These are phyloP conservation scores for Agapornis canus DNA, from an alignment of 2,797 vertebrate genomes.

Conservation along the genomic window DNA sequence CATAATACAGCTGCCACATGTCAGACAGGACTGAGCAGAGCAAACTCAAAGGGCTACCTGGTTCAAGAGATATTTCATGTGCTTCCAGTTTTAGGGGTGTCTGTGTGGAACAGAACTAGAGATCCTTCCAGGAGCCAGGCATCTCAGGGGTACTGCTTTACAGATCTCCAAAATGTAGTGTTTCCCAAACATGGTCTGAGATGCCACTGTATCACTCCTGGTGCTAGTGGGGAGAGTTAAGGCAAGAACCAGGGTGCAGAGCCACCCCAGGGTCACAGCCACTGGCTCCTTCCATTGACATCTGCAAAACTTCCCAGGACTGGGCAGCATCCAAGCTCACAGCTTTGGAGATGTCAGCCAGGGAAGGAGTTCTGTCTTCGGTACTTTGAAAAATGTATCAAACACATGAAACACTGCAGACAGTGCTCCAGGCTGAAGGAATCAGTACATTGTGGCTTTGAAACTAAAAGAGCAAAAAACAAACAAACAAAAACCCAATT, in stretches of 20 bases:
- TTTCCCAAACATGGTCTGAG: background rate
- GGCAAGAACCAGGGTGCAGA: background rate
- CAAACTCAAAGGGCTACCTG: background rate
- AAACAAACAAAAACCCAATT: background rate
- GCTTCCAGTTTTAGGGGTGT: background rate
- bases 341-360: background rate
- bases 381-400: background rate
- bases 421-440: background rate
- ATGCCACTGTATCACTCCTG: accelerated
- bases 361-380: background rate
- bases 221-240: background rate
- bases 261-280: background rate
- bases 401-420: background rate
- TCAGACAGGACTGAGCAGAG: background rate
- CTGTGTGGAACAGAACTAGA: background rate
- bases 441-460: background rate
- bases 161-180: accelerated
- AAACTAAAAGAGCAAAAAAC: background rate
- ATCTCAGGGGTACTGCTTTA: background rate
- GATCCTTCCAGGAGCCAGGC: background rate
- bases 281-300: background rate
- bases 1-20: background rate
- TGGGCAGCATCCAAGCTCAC: accelerated
- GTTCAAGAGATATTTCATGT: background rate
- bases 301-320: background rate